A percentile compares a stretch with the other conserved stretches of the same genome.
Conservation (phyloP, 2,888 invertebrate species). For the Aricia artaxerxes region DNA sequence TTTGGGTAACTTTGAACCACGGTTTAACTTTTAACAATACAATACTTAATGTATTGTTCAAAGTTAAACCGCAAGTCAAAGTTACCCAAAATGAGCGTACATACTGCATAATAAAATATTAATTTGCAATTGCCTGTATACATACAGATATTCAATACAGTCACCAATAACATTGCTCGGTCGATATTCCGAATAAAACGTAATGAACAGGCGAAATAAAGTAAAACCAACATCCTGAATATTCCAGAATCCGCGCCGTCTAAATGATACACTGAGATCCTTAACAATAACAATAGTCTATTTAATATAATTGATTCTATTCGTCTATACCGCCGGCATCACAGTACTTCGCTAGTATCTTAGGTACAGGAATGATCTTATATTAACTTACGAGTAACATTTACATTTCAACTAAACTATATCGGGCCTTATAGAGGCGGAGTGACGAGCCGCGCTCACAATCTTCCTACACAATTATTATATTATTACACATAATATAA, state of each 20-base stretch:
- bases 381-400: conserved; percentile 60
- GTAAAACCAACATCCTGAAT: conserved; percentile 63
- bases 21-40: no score
- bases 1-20: no score
- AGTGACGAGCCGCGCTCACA: conserved; percentile 50
- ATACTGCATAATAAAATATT: background rate
- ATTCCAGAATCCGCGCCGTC: conserved; percentile 72
- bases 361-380: conserved; percentile 80
- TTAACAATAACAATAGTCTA: conserved; percentile 78
- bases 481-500: background rate
- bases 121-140: background rate
- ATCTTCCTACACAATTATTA: conserved; percentile 33
- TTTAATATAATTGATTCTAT: conserved; percentile 76
- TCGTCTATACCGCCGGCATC: conserved; percentile 77
- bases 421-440: conserved; percentile 63
- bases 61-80: no score
- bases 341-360: conserved; percentile 77
- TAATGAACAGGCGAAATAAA: conserved; percentile 42
- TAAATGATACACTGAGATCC: conserved; percentile 77
- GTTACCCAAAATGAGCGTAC: no score
- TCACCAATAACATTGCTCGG: background rate
- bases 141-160: background rate
- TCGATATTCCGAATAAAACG: conserved; percentile 30
- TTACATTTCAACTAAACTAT: conserved; percentile 72
- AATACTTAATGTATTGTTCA: no score